Evolutionary conservation across 2,888 invertebrate genomes (phyloP).

Genomic region (Pyrocoelia pectoralis): DNA sequence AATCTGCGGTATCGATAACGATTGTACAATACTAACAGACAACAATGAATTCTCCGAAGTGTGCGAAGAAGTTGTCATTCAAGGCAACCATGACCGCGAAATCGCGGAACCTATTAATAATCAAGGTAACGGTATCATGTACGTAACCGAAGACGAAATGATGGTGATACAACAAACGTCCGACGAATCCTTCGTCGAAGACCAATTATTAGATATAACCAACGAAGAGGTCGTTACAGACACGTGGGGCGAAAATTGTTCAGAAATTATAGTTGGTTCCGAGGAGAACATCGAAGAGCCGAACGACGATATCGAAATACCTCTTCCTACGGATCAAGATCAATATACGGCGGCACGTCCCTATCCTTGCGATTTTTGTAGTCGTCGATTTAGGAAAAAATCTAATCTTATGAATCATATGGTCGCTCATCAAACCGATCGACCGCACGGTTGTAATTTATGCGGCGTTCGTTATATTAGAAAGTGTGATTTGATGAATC

Average conservation of each 20-base stretch:
- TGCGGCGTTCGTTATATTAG: slow-evolving; percentile 83
- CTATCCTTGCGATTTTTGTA: slow-evolving; percentile 88
- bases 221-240: slow-evolving; percentile 83
- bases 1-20: slow-evolving; percentile 63
- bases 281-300: slow-evolving; percentile 63
- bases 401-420: slow-evolving; percentile 86
- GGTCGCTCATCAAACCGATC: slow-evolving; percentile 85
- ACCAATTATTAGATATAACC: slow-evolving; percentile 61
- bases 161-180: slow-evolving; percentile 53
- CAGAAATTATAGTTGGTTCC: slow-evolving; percentile 70
- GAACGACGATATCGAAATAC: slow-evolving; percentile 74
- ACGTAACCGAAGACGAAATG: slow-evolving; percentile 56
- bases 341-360: slow-evolving; percentile 80
- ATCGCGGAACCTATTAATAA: slow-evolving; percentile 28
- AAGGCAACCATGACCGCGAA: slow-evolving; percentile 49
- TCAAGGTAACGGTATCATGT: slow-evolving; percentile 50
- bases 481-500: slow-evolving; percentile 83
- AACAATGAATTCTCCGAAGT: slow-evolving; percentile 57
- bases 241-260: slow-evolving; percentile 78
- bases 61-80: slow-evolving; percentile 60
- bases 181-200: slow-evolving; percentile 52
- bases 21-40: slow-evolving; percentile 56
- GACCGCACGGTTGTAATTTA: slow-evolving; percentile 82
- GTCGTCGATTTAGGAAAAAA: slow-evolving; percentile 83
- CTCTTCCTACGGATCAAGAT: slow-evolving; percentile 82